Conservation (phyloP, 1,140 invertebrate species). For the Mercenaria mercenaria region DNA sequence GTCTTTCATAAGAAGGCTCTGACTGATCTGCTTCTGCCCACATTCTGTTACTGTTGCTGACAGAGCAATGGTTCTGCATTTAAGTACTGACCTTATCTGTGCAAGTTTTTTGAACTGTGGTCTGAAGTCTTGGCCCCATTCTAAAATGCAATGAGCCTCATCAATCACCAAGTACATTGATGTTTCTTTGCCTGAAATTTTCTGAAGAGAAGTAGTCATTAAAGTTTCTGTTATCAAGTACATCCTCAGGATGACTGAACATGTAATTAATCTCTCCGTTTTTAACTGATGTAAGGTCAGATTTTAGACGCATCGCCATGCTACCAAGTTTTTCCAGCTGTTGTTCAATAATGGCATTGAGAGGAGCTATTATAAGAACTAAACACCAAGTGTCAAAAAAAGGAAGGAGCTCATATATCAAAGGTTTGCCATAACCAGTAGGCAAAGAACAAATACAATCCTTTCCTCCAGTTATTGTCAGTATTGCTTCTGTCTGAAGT, state of each 20-base stretch:
- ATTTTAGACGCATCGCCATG: background rate
- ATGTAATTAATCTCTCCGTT: background rate
- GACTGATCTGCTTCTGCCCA: background rate
- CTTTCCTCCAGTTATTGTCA: background rate
- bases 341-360: conserved; percentile 25
- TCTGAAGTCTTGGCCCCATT: conserved; percentile 54
- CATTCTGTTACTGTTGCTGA: conserved; percentile 24
- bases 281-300: background rate
- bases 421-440: conserved; percentile 40
- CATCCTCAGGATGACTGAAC: conserved; percentile 34
- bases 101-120: too few relatives aligned
- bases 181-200: background rate
- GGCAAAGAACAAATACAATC: conserved; percentile 41
- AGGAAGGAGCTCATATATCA: conserved; percentile 15
- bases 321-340: background rate
- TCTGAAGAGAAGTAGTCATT: background rate
- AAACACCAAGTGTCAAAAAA: background rate
- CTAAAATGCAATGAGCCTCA: conserved; percentile 53
- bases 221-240: conserved; percentile 16
- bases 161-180: conserved; percentile 32
- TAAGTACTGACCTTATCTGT: conserved; percentile 22
- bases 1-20: background rate
- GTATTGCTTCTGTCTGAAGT: background rate
- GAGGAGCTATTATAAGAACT: background rate
- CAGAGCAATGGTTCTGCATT: conserved; percentile 6